phyloP scores from a whole-genome alignment of 2,113 vertebrate species.

The Pangasianodon gigas region DNA sequence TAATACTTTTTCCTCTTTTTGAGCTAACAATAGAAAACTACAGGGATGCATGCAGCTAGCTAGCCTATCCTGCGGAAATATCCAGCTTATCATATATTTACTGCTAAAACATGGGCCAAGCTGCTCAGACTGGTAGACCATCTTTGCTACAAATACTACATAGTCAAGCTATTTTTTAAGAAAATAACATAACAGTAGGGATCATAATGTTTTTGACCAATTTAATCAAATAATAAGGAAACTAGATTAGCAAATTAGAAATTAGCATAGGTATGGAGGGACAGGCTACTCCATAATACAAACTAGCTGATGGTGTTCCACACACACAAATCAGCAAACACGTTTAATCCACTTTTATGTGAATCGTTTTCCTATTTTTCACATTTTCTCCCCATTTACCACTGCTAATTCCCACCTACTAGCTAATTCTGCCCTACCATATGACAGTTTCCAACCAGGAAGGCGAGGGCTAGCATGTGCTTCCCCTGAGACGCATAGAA shows the following conservation, averaged over 20 bases:
- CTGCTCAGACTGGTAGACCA: not conserved
- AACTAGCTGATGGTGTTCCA: not conserved
- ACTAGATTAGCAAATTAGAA: too few relatives aligned
- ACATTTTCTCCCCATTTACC: not conserved
- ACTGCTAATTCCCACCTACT: not conserved
- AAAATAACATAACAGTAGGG: not conserved
- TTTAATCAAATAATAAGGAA: too few relatives aligned
- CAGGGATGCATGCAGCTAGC: not conserved
- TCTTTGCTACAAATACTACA: too few relatives aligned
- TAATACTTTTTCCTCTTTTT: not conserved
- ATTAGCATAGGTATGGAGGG: not conserved
- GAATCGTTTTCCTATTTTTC: too few relatives aligned
- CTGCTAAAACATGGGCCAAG: not conserved
- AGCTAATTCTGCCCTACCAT: not conserved
- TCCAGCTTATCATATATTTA: not conserved
- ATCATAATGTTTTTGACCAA: too few relatives aligned
- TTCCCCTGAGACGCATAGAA: too few relatives aligned
- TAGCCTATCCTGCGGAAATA: not conserved
- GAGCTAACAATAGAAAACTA: not conserved
- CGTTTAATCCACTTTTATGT: not conserved
- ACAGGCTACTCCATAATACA: not conserved
- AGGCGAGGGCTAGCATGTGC: too few relatives aligned
- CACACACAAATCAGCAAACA: not conserved
- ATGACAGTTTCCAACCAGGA: too few relatives aligned
- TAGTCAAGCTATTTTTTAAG: not conserved